Evolutionary conservation across 2,113 vertebrate genomes (phyloP).

Genomic region (Ciconia stormi): DNA sequence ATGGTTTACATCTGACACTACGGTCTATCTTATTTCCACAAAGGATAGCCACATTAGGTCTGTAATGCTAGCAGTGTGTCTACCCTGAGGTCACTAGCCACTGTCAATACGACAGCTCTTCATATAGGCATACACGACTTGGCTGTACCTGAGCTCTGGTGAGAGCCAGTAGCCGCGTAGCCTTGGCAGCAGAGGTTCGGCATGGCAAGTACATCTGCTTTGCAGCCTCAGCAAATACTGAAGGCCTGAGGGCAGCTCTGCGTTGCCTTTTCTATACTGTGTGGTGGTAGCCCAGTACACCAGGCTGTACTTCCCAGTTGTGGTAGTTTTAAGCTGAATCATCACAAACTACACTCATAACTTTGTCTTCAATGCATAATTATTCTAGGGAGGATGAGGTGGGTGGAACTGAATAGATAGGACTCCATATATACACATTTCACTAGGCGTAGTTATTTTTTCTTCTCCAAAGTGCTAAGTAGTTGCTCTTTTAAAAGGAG

Average conservation of each 20-base stretch:
- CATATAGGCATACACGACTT: rapidly evolving
- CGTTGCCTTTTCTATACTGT: rapidly evolving
- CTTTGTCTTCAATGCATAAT: background rate
- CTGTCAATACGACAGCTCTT: rapidly evolving
- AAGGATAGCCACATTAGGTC: rapidly evolving
- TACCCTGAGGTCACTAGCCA: rapidly evolving
- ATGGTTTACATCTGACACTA: background rate
- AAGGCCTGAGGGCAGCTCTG: background rate
- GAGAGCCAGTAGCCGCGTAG: background rate
- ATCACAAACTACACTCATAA: background rate
- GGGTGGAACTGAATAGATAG: background rate
- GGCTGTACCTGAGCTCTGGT: background rate
- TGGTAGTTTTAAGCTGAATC: background rate
- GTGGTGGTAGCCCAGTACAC: too few relatives aligned
- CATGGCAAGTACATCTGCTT: background rate
- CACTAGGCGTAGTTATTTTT: background rate
- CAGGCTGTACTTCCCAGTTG: background rate
- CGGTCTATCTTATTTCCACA: background rate
- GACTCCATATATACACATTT: background rate
- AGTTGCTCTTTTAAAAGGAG: background rate
- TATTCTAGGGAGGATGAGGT: background rate
- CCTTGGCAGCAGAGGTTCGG: background rate
- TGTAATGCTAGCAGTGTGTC: rapidly evolving
- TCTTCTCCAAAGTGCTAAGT: background rate
- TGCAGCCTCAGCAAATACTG: rapidly evolving